Percentiles rank a stretch among this genome's conserved stretches.
These are phyloP conservation scores for Ptilonorhynchus violaceus DNA, from an alignment of 2,113 vertebrate species.

Conservation along the genomic window DNA sequence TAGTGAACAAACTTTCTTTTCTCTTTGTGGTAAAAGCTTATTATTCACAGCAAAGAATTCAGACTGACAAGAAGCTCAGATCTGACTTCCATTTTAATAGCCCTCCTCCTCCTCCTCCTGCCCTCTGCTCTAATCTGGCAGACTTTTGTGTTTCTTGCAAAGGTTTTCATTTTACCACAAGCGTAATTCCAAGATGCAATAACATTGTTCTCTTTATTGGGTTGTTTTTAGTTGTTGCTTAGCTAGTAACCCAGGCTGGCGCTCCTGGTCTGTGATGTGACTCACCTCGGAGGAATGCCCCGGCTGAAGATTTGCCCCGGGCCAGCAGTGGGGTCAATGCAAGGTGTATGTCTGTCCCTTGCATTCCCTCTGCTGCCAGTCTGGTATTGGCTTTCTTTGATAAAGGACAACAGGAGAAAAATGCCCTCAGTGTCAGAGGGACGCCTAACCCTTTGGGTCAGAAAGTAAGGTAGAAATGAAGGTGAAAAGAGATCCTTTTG, in stretches of 20 bases:
- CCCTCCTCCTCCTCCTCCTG: neutral
- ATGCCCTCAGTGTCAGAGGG: neutral
- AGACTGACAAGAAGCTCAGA: neutral
- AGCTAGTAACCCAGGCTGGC: neutral
- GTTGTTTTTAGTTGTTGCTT: neutral
- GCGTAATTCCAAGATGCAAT: neutral
- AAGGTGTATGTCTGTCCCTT: neutral
- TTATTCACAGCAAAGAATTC: constrained; percentile 56
- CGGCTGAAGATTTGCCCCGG: accelerated
- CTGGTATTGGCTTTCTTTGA: neutral
- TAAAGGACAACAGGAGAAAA: neutral
- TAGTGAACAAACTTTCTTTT: constrained; percentile 39
- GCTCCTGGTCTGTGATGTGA: neutral
- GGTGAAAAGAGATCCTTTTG: neutral
- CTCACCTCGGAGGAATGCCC: neutral
- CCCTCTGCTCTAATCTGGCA: neutral
- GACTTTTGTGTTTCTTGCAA: neutral
- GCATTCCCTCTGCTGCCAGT: accelerated
- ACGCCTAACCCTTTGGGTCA: neutral
- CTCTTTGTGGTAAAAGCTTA: constrained; percentile 26
- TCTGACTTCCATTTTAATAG: constrained; percentile 48
- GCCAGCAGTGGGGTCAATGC: neutral
- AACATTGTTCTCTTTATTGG: constrained; percentile 1
- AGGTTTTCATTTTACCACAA: constrained; percentile 28
- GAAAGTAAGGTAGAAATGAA: neutral